These are phyloP conservation scores for Venustaconcha ellipsiformis DNA, from an alignment of 1,140 invertebrate genomes.

Conservation along the genomic window DNA sequence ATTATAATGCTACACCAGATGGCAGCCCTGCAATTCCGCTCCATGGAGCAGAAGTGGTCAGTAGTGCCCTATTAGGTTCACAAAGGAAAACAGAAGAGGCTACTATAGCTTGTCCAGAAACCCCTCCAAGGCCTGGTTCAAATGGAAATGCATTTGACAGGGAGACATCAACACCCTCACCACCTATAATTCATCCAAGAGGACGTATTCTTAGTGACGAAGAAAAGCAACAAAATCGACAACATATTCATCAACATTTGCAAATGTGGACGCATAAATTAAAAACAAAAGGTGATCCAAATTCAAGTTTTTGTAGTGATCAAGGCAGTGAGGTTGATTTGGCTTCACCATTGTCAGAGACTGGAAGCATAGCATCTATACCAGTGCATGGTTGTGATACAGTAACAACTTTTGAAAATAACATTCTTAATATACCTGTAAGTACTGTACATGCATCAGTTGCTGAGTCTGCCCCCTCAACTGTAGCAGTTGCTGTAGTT, in stretches of 20 bases:
- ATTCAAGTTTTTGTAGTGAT: conserved; percentile 33
- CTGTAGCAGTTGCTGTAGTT: no score
- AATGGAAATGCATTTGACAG: conserved; percentile 16
- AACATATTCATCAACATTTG: conserved; percentile 61
- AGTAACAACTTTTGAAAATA: no score
- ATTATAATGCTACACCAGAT: no score
- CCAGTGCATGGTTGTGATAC: no score
- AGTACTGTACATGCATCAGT: no score
- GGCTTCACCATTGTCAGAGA: conserved; percentile 21
- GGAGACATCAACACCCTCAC: conserved; percentile 27
- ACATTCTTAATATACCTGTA: no score
- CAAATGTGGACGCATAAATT: conserved; percentile 60
- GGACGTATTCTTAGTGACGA: conserved; percentile 55
- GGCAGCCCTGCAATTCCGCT: no score
- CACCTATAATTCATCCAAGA: conserved; percentile 50
- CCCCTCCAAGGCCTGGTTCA: conserved; percentile 24
- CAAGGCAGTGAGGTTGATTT: conserved; percentile 10
- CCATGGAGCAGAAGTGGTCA: neutral
- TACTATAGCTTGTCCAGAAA: conserved; percentile 15
- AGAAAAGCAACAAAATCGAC: conserved; percentile 59
- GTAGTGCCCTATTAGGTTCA: neutral
- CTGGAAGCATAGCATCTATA: conserved; percentile 12
- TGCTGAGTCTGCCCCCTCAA: no score
- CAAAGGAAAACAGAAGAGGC: neutral
- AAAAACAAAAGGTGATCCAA: conserved; percentile 46